phyloP scores from a whole-genome alignment of 2,113 vertebrate species.

The Leucopsar rothschildi region DNA sequence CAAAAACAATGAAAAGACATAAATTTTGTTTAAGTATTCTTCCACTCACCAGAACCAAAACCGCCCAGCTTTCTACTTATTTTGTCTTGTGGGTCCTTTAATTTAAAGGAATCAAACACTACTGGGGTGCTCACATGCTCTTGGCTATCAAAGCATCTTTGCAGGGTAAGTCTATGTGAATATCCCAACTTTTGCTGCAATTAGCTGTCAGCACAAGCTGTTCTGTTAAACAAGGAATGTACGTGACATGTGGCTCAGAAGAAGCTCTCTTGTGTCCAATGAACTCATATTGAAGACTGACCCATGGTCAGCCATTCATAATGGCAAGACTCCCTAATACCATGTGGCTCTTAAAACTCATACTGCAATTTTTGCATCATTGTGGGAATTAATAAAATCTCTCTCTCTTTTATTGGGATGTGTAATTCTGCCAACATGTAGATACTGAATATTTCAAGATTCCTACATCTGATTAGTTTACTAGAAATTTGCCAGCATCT shows the following conservation, averaged over 20 bases:
- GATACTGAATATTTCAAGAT: background rate
- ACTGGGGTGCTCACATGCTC: rapidly evolving
- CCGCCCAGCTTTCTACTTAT: rapidly evolving
- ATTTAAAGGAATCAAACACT: background rate
- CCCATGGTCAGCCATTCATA: background rate
- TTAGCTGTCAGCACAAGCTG: background rate
- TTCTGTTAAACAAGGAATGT: background rate
- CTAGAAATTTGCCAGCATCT: background rate
- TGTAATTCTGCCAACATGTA: background rate
- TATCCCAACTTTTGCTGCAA: background rate
- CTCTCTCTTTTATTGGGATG: background rate
- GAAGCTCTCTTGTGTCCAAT: background rate
- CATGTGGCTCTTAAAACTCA: background rate
- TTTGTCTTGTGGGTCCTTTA: background rate
- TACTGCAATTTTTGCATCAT: background rate
- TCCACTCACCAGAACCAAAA: background rate
- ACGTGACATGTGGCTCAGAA: background rate
- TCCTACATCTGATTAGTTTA: background rate
- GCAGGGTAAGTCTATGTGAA: background rate
- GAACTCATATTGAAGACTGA: background rate
- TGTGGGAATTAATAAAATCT: background rate
- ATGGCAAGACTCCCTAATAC: background rate
- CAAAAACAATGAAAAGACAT: background rate
- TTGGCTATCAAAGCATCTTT: background rate
- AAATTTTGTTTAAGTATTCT: background rate